Percentiles rank a stretch among this genome's conserved stretches.
Evolutionary conservation across 1,140 invertebrate genomes (phyloP).

Genomic region (Scylla paramamosain): DNA sequence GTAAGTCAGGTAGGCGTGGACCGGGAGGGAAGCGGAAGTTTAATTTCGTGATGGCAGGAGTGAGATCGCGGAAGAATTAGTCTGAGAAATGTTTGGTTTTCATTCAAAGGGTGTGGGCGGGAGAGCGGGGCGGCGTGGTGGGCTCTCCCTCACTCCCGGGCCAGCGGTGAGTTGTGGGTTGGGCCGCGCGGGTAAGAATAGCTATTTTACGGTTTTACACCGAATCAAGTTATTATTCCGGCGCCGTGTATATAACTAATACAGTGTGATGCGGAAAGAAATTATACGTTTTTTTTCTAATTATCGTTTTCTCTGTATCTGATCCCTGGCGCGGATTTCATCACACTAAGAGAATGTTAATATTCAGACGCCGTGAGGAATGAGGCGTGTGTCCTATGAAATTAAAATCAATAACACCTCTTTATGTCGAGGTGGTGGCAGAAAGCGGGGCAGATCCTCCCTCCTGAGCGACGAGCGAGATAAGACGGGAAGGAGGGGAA

Average conservation of each 20-base stretch:
- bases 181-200: background rate
- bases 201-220: background rate
- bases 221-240: background rate
- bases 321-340: background rate
- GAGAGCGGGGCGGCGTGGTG: background rate
- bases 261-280: background rate
- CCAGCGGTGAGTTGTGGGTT: background rate
- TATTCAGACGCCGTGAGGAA: conserved; percentile 31
- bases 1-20: background rate
- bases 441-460: background rate
- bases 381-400: conserved; percentile 29
- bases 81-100: background rate
- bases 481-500: background rate
- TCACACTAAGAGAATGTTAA: background rate
- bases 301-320: background rate
- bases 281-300: background rate
- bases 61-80: background rate
- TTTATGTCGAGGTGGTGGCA: conserved; percentile 5
- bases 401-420: conserved; percentile 58
- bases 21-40: background rate
- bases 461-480: background rate
- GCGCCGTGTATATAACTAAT: background rate
- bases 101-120: background rate
- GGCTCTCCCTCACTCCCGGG: background rate
- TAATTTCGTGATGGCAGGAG: background rate